phyloP scores from a whole-genome alignment of 2,888 invertebrate species.

The Tinea semifulvella region DNA sequence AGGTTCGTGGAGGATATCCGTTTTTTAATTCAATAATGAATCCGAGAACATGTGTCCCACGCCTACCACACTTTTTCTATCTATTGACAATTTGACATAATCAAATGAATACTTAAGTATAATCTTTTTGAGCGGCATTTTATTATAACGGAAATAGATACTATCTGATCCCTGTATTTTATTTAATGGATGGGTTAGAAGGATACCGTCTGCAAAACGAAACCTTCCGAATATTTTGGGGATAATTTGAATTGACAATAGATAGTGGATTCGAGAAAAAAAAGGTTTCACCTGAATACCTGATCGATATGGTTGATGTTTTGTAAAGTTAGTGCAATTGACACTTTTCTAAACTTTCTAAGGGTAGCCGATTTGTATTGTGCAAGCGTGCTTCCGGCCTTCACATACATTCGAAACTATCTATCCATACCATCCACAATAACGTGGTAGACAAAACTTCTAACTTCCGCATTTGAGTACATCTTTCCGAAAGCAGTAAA shows the following conservation, averaged over 20 bases:
- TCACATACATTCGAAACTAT: neutral
- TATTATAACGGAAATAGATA: slow-evolving; percentile 30
- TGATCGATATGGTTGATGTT: slow-evolving; percentile 5
- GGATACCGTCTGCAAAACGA: slow-evolving; percentile 1
- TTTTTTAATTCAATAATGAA: slow-evolving; percentile 31
- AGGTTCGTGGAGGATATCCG: slow-evolving; percentile 45
- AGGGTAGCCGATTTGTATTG: neutral
- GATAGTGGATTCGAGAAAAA: neutral
- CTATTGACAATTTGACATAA: slow-evolving; percentile 31
- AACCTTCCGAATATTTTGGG: neutral
- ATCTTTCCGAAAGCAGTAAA: neutral
- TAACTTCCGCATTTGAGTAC: neutral
- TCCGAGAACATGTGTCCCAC: slow-evolving; percentile 34
- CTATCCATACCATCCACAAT: slow-evolving; percentile 4
- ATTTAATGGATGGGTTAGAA: slow-evolving; percentile 10
- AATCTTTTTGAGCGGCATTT: slow-evolving; percentile 6
- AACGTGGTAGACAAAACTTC: neutral
- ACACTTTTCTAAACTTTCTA: slow-evolving; percentile 8
- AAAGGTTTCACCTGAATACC: neutral
- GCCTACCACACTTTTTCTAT: slow-evolving; percentile 26
- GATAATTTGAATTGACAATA: neutral
- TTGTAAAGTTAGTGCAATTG: slow-evolving; percentile 9
- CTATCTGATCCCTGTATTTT: neutral
- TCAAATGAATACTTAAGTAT: slow-evolving; percentile 24
- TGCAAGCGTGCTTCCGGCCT: slow-evolving; percentile 3